Evolutionary conservation across 2,797 vertebrate genomes (phyloP).

Genomic region (Kryptopterus vitreolus): DNA sequence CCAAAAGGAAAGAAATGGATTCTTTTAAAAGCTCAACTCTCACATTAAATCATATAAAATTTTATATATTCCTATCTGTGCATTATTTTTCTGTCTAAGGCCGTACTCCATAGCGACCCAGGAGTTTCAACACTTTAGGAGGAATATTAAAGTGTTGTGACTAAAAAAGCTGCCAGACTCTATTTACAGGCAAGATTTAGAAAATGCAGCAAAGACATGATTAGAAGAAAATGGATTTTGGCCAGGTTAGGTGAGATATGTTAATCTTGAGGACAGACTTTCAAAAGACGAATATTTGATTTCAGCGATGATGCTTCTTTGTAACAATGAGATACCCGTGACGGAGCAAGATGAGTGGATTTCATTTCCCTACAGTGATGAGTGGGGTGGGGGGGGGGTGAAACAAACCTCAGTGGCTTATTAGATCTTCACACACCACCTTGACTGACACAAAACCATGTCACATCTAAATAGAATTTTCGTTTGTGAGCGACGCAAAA

Average conservation of each 20-base stretch:
- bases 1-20: not conserved
- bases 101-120: constrained; percentile 2
- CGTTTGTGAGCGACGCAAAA: constrained; percentile 56
- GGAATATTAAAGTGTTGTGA: constrained; percentile 10
- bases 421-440: constrained; percentile 58
- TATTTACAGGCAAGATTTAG: constrained; percentile 7
- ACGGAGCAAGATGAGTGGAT: constrained; percentile 60
- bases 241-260: constrained; percentile 13
- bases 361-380: constrained; percentile 63
- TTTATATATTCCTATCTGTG: constrained; percentile 1
- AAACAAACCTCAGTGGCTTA: constrained; percentile 54
- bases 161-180: constrained; percentile 1
- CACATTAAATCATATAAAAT: constrained; percentile 1
- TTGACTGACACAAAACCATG: constrained; percentile 55
- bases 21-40: constrained; percentile 17
- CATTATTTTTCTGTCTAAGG: constrained; percentile 36
- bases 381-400: constrained; percentile 40
- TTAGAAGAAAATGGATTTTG: constrained; percentile 11
- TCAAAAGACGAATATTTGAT: constrained; percentile 25
- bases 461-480: constrained; percentile 54
- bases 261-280: constrained; percentile 11
- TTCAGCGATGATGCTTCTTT: constrained; percentile 34
- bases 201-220: not conserved
- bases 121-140: constrained; percentile 2
- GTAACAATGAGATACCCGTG: constrained; percentile 67